These are phyloP conservation scores for Cantharis nigra DNA, from an alignment of 2,888 invertebrate genomes.

Conservation along the genomic window DNA sequence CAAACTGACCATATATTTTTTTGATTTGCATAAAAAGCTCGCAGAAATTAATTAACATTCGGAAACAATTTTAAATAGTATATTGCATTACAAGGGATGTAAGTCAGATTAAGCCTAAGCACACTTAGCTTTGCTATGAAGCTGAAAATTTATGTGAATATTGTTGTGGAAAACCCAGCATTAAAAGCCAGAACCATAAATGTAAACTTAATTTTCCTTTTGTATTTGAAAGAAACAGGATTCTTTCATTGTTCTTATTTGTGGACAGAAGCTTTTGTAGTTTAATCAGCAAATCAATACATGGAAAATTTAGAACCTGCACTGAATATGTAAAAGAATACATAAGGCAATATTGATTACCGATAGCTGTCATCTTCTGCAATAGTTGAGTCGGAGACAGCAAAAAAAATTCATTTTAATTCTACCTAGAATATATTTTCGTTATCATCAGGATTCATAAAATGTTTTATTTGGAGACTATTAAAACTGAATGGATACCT, in stretches of 20 bases:
- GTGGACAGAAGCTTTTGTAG: background rate
- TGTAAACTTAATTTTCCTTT: too few species aligned
- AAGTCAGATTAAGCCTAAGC: too few species aligned
- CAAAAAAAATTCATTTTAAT: background rate
- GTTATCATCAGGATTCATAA: background rate
- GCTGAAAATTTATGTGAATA: too few species aligned
- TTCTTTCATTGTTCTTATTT: background rate
- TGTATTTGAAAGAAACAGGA: background rate
- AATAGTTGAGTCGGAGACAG: background rate
- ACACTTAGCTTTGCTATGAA: too few species aligned
- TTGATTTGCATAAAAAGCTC: too few species aligned
- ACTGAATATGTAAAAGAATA: background rate
- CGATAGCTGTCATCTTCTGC: background rate
- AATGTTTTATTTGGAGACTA: background rate
- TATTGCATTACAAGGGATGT: too few species aligned
- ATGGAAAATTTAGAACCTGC: background rate
- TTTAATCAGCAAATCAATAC: background rate
- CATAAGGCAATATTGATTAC: background rate
- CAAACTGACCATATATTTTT: too few species aligned
- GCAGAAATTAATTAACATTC: too few species aligned
- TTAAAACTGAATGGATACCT: background rate
- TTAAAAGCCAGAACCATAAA: too few species aligned
- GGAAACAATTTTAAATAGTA: too few species aligned
- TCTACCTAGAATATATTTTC: background rate
- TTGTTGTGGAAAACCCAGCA: too few species aligned